Evolutionary conservation across 2,113 vertebrate genomes (phyloP).

Genomic region (Leucopsar rothschildi): DNA sequence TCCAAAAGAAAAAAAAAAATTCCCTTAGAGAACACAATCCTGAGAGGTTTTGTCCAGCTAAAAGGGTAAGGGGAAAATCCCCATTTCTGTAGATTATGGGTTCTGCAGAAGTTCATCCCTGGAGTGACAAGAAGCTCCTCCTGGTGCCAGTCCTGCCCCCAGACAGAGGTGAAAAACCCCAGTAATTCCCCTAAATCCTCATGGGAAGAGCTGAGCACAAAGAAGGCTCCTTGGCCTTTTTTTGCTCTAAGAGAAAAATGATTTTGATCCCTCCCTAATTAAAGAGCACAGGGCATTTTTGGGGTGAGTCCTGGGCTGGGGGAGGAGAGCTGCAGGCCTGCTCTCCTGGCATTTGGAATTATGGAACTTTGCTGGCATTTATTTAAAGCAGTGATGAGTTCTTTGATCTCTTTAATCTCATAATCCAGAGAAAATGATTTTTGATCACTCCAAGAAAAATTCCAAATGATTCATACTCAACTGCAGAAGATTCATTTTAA

Average conservation of each 20-base stretch:
- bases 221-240: not conserved
- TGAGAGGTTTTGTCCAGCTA: not conserved
- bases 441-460: constrained; percentile 7
- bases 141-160: not conserved
- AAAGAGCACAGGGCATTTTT: not conserved
- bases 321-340: not conserved
- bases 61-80: not conserved
- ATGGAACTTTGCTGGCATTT: not conserved
- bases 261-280: not conserved
- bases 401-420: constrained; percentile 53
- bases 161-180: not conserved
- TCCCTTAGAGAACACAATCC: not conserved
- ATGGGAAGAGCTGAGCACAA: not conserved
- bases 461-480: not conserved
- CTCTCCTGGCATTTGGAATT: not conserved
- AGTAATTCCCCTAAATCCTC: not conserved
- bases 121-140: not conserved
- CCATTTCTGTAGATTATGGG: not conserved
- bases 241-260: not conserved
- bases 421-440: constrained; percentile 47
- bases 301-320: not conserved
- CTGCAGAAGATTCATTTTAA: constrained; percentile 33
- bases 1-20: not conserved
- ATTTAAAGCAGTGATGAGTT: constrained; percentile 4
- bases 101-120: not conserved